A percentile compares a stretch with the other conserved stretches of the same genome.
These are phyloP conservation scores for Tortricodes alternella DNA, from an alignment of 2,888 invertebrate species.

Conservation along the genomic window DNA sequence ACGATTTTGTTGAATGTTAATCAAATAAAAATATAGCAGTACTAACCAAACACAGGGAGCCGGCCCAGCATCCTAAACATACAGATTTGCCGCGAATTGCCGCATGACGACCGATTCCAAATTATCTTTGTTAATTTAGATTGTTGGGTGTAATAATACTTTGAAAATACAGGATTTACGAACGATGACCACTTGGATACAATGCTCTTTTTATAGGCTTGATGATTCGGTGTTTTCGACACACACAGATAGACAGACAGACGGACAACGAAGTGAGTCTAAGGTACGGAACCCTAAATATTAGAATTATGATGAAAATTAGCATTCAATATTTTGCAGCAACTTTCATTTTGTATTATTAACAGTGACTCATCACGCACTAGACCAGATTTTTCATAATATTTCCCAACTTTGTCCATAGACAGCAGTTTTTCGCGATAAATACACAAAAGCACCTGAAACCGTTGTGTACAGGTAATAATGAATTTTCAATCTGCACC, in stretches of 20 bases:
- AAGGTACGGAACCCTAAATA: too few relatives aligned
- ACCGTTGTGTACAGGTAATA: constrained; percentile 38
- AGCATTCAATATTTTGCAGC: too few relatives aligned
- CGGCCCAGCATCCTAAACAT: constrained; percentile 10
- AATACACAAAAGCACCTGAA: constrained; percentile 18
- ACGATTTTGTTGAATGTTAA: constrained; percentile 18
- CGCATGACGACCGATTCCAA: constrained; percentile 22
- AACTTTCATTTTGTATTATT: too few relatives aligned
- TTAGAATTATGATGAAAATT: too few relatives aligned
- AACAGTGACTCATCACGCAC: too few relatives aligned
- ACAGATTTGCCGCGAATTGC: constrained; percentile 22
- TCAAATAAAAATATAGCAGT: constrained; percentile 27
- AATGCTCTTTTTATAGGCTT: too few relatives aligned
- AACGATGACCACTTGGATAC: neutral
- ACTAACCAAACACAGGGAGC: constrained; percentile 13
- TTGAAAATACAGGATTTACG: constrained; percentile 21
- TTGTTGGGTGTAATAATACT: constrained; percentile 15
- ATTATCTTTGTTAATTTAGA: constrained; percentile 29
- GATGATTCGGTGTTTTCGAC: too few relatives aligned
- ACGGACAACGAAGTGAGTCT: too few relatives aligned
- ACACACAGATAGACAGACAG: too few relatives aligned
- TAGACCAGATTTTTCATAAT: neutral
- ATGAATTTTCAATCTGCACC: constrained; percentile 48
- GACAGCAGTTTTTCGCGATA: neutral
- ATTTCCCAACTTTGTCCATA: neutral